Evolutionary conservation across 2,113 vertebrate genomes (phyloP), one percentile per base, ranked within the genome.

Genomic region (Geococcyx californianus): DNA sequence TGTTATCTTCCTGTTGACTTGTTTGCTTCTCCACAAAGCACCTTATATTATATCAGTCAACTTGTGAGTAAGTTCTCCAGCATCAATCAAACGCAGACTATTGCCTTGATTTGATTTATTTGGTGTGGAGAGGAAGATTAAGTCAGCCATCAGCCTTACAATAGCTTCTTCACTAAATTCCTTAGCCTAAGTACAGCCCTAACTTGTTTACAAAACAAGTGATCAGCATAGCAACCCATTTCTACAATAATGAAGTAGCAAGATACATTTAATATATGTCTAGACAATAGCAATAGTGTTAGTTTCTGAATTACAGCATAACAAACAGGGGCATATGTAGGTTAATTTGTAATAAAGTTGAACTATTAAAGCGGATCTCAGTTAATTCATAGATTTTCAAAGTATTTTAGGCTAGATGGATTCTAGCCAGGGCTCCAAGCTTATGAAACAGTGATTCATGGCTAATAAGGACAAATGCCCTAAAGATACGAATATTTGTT

Each of bases 271-370:
- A 74, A 68, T 73, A 28, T 31, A 9, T 1, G 15, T 84, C 80
- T 68, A 94, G 58, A 96, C 85, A 87, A 93, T 28, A 84, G 51
- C 33, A 52, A 68, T 10, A 95, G 84, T 94, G 95, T 94, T 95
- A 83, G 68, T 49, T 91, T 80, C 84, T 92, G 64, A 94, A 81
- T 87, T 86, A 82, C 34, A 89, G 83, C 64, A 69, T 89, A 96
- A 94, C 42, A 84, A 70, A 92, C 56, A 94, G 86, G 94, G 96
- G 60, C 97, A 96, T 82, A 92, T 78, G 38, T 84, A 95, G 95
- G 95, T 98, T 98, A 98, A 98, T 96, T 96, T 97, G 89, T 97
- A 96, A 98, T 97, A 97, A 97, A 98, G 92, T 92, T 96, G 95
- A 98, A 96, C 89, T 94, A 94, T 95, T 91, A 97, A 94, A 95